phyloP scores from a whole-genome alignment of 2,888 invertebrate species.

The Onthophagus sagittarius region DNA sequence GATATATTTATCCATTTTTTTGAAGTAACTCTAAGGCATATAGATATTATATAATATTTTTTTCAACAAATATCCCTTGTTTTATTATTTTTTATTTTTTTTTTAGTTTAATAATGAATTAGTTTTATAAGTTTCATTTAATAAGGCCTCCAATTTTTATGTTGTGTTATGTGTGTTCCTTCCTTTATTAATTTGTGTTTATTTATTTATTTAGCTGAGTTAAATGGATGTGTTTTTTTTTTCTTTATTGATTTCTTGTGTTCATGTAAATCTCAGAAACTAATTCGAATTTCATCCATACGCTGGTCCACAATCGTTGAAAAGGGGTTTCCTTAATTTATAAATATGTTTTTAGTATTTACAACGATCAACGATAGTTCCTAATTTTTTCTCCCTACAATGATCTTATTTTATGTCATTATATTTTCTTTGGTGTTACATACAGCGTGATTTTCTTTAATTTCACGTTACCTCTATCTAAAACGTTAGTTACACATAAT shows the following conservation, averaged over 20 bases:
- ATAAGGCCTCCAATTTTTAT: slow-evolving; percentile 7
- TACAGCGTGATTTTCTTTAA: not conserved
- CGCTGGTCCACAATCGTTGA: slow-evolving; percentile 8
- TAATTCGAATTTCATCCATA: not conserved
- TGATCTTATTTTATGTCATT: not conserved
- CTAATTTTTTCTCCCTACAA: not conserved
- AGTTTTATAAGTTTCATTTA: not conserved
- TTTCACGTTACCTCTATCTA: not conserved
- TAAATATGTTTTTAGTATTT: not conserved
- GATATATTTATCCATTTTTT: not conserved
- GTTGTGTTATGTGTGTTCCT: not conserved
- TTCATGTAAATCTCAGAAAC: not conserved
- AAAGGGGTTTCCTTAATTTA: not conserved
- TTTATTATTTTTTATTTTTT: not conserved
- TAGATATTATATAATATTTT: slow-evolving; percentile 2
- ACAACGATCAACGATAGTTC: not conserved
- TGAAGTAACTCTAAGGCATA: slow-evolving; percentile 7
- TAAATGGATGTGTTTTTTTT: not conserved
- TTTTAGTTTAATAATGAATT: slow-evolving; percentile 7
- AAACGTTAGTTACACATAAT: not conserved
- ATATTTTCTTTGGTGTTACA: not conserved
- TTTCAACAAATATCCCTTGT: not conserved
- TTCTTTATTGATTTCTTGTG: not conserved
- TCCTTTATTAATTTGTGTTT: not conserved
- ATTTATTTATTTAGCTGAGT: not conserved